Base-by-base conservation (phyloP, 2,888 invertebrate genomes). In the Sesia bembeciformis region DNA sequence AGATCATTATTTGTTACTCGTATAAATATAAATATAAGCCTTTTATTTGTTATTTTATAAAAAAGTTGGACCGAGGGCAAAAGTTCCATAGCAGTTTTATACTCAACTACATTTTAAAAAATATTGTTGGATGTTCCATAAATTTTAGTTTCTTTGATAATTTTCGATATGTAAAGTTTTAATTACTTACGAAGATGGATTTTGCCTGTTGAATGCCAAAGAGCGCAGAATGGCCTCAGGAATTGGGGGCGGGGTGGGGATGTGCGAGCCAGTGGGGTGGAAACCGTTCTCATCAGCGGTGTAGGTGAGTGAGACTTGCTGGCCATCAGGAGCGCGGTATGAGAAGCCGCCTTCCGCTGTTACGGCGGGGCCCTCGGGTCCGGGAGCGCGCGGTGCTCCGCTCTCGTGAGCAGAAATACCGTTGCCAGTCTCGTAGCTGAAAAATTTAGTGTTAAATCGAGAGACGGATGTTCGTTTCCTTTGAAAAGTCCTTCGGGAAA, bases 221-320 rank as follows among this genome's bases (percentile, higher is more conserved):
- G 86, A 90, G 67, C 81, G 78, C 8, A 90, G 70, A 66, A 91
- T 91, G 53, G 85, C 90, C 49, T 87, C 90, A 3, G 91, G 91
- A 62, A 91, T 90, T 8, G 91, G 91, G 3, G 91, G 91, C 3
- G 91, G 89, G 0, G 91, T 91, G 52, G 92, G 92, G 39, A 92
- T 75, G 67, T 91, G 91, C 1, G 88, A 87, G 56, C 91, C 91
- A 58, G 73, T 81, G 52, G 92, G 92, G 67, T 92, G 91, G 84
- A 92, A 93, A 56, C 93, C 93, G 67, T 93, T 92, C 73, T 93
- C 93, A 66, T 93, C 93, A 49, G 93, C 93, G 52, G 91, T 85
- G 81, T 93, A 93, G n/a, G 90, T 84, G 55, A 93, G 76, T 41
- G 91, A 90, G 64, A 92, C 87, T 60, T 90, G 81, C 61, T 90